Conservation (phyloP, 2,113 vertebrate genomes). For the Ailuropoda melanoleuca region DNA sequence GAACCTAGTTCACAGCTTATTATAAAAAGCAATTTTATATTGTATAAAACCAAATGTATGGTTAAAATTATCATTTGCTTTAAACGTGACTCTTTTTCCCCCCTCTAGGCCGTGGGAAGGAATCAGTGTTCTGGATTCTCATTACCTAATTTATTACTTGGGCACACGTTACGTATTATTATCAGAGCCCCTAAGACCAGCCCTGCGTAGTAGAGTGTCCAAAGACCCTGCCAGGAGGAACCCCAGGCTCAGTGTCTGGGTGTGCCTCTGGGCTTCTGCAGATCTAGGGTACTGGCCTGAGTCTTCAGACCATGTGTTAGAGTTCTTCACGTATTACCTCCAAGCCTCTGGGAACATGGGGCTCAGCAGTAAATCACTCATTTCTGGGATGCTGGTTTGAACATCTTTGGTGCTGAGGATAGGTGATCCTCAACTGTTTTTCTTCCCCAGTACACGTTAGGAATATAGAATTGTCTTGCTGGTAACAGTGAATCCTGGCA, state of each 20-base stretch:
- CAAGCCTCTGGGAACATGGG: background rate
- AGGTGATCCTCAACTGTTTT: background rate
- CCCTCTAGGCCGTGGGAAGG: background rate
- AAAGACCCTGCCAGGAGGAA: background rate
- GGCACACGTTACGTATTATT: background rate
- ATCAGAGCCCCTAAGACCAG: background rate
- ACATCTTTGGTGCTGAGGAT: background rate
- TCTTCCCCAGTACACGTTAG: background rate
- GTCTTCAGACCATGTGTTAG: background rate
- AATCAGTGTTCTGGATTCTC: background rate
- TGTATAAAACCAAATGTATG: constrained; percentile 41
- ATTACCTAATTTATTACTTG: background rate
- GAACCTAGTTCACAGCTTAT: constrained; percentile 42
- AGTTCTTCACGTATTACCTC: background rate
- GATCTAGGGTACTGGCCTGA: background rate
- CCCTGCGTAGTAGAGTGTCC: background rate
- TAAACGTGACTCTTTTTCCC: constrained; percentile 27
- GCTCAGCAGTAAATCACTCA: background rate
- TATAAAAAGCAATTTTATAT: constrained; percentile 36
- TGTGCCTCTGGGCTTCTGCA: background rate
- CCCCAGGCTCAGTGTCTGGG: background rate
- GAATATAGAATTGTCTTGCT: background rate
- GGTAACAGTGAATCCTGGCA: background rate
- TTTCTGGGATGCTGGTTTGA: background rate
- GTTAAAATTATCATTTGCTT: constrained; percentile 53